phyloP scores from a whole-genome alignment of 2,797 vertebrate species.

The Kryptopterus vitreolus region DNA sequence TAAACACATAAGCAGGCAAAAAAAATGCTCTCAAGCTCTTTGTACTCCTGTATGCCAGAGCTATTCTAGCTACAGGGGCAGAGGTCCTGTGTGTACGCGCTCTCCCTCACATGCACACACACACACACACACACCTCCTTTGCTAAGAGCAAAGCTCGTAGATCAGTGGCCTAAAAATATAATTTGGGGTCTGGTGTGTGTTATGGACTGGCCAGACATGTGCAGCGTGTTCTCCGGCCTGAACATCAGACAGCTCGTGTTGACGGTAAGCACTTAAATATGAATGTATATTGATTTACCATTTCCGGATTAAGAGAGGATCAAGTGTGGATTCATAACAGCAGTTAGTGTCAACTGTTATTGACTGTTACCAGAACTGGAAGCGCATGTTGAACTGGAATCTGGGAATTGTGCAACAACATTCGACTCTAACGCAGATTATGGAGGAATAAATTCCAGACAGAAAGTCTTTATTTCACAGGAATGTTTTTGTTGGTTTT shows the following conservation, averaged over 20 bases:
- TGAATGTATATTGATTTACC: constrained; percentile 20
- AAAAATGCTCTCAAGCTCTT: constrained; percentile 20
- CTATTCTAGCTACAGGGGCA: not conserved
- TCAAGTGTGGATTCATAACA: constrained; percentile 28
- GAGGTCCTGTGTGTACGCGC: not conserved
- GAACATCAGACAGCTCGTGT: constrained; percentile 29
- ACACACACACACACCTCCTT: not conserved
- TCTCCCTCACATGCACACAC: not conserved
- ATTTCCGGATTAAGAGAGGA: constrained; percentile 31
- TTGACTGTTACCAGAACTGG: constrained; percentile 26
- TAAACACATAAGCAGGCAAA: not conserved
- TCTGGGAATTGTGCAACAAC: not conserved
- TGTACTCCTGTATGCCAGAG: not conserved
- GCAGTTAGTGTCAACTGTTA: constrained; percentile 22
- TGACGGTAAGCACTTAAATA: constrained; percentile 42
- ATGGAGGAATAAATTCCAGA: not conserved
- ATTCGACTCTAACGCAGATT: not conserved
- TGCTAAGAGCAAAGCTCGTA: constrained; percentile 62
- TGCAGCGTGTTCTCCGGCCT: constrained; percentile 3
- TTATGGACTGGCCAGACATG: constrained; percentile 43
- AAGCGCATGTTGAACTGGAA: not conserved
- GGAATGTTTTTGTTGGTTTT: no score
- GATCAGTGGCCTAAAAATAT: constrained; percentile 73
- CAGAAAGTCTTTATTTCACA: no score
- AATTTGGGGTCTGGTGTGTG: constrained; percentile 55